These are phyloP conservation scores for Adrianichthys oophorus DNA, from an alignment of 2,797 vertebrate genomes.

Conservation along the genomic window DNA sequence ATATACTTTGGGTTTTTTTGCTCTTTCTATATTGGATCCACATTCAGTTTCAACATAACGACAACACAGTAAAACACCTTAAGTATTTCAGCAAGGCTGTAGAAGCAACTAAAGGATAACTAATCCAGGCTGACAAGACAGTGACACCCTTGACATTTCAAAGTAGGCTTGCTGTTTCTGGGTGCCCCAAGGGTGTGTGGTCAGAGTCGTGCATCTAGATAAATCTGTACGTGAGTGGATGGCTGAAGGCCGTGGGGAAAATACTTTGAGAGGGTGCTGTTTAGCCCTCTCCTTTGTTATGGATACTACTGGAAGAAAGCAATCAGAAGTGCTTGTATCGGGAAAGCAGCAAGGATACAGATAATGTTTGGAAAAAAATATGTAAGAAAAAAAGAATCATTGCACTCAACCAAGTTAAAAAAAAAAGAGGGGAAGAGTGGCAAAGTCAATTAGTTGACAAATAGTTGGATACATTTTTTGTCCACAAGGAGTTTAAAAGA, in stretches of 20 bases:
- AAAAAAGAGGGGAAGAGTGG: no score
- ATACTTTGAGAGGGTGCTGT: slow-evolving; percentile 44
- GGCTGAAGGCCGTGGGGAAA: slow-evolving; percentile 34
- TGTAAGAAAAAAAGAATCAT: no score
- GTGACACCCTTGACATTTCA: slow-evolving; percentile 78
- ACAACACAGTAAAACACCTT: slow-evolving; percentile 45
- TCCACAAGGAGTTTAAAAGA: no score
- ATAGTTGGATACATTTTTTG: no score
- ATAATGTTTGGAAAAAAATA: no score
- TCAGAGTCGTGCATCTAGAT: slow-evolving; percentile 59
- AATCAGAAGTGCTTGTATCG: slow-evolving; percentile 33
- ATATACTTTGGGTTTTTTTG: background rate
- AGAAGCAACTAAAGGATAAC: slow-evolving; percentile 58
- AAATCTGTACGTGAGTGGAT: slow-evolving; percentile 54
- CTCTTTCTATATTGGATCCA: slow-evolving; percentile 11
- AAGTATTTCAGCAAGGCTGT: slow-evolving; percentile 49
- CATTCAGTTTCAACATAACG: slow-evolving; percentile 33
- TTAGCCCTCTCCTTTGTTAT: slow-evolving; percentile 44
- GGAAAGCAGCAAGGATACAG: slow-evolving; percentile 7
- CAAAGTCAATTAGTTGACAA: no score
- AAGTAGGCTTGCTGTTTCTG: slow-evolving; percentile 61
- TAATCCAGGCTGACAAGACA: slow-evolving; percentile 78
- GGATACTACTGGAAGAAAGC: slow-evolving; percentile 32
- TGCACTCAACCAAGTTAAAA: no score
- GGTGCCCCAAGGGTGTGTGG: slow-evolving; percentile 63